Conservation (phyloP, 2,797 vertebrate species). For the Lepus oiostolus region DNA sequence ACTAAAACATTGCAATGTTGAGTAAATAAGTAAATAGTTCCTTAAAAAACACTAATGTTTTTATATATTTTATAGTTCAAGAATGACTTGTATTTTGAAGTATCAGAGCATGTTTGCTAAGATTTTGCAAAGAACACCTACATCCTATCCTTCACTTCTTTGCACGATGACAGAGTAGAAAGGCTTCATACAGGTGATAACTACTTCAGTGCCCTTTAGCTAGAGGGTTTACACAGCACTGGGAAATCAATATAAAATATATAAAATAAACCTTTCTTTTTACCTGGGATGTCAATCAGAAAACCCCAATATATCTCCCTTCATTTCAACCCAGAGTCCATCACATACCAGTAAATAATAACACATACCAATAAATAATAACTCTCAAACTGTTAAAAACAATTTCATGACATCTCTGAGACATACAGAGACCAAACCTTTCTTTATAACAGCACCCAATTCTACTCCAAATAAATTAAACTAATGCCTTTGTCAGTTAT, state of each 20-base stretch:
- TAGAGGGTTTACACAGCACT: not conserved
- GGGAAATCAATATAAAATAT: not conserved
- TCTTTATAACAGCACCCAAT: not conserved
- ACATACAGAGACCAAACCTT: not conserved
- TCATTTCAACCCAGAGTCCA: not conserved
- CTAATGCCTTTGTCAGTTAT: not conserved
- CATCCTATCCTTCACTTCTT: slow-evolving; percentile 31
- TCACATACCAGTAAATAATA: slow-evolving; percentile 1
- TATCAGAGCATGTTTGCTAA: not conserved
- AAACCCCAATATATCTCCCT: slow-evolving; percentile 8
- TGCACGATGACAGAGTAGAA: not conserved
- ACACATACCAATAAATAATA: not conserved
- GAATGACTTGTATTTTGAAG: slow-evolving; percentile 20
- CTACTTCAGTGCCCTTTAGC: not conserved
- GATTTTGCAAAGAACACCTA: slow-evolving; percentile 30
- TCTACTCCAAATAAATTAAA: slow-evolving; percentile 38
- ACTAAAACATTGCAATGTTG: not conserved
- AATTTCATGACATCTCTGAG: slow-evolving; percentile 9
- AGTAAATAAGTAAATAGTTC: not conserved
- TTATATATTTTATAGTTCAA: not conserved
- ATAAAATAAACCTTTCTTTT: slow-evolving; percentile 31
- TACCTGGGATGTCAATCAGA: not conserved
- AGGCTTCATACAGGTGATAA: not conserved
- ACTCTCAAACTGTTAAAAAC: slow-evolving; percentile 16
- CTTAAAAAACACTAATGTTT: not conserved